These are phyloP conservation scores for Sarcophaga variegata DNA, from an alignment of 2,888 invertebrate species.

Conservation along the genomic window DNA sequence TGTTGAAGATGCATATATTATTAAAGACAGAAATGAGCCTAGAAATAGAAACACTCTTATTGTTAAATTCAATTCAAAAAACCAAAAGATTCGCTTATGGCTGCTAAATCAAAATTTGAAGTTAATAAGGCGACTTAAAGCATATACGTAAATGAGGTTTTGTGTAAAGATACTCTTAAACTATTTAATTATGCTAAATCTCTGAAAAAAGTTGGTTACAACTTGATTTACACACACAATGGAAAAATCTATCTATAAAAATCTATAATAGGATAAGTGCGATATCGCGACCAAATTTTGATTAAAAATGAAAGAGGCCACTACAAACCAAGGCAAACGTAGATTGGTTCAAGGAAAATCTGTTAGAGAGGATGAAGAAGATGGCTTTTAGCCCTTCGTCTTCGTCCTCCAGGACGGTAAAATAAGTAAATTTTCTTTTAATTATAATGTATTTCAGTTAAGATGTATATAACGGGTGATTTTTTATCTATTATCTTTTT, in stretches of 20 bases:
- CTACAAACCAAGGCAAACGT: background rate
- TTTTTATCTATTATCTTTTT: no score
- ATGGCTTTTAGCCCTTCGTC: background rate
- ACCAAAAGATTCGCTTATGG: background rate
- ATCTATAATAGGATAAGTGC: background rate
- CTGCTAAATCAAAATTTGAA: background rate
- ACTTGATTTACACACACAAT: background rate
- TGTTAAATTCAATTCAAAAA: background rate
- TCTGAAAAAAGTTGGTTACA: background rate
- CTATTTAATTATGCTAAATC: background rate
- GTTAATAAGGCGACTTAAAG: background rate
- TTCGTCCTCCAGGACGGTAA: no score
- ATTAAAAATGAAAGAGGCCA: constrained; percentile 1
- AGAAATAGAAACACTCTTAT: background rate
- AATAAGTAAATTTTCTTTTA: background rate
- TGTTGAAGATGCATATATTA: background rate
- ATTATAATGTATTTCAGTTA: background rate
- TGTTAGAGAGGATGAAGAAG: background rate
- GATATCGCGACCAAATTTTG: background rate
- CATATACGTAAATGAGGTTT: background rate
- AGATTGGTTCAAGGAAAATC: background rate
- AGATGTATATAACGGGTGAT: background rate
- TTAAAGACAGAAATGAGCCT: background rate
- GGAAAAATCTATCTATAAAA: background rate
- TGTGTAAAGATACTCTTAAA: background rate